Base-by-base conservation (phyloP, 2,888 invertebrate species). In the Labia minor region DNA sequence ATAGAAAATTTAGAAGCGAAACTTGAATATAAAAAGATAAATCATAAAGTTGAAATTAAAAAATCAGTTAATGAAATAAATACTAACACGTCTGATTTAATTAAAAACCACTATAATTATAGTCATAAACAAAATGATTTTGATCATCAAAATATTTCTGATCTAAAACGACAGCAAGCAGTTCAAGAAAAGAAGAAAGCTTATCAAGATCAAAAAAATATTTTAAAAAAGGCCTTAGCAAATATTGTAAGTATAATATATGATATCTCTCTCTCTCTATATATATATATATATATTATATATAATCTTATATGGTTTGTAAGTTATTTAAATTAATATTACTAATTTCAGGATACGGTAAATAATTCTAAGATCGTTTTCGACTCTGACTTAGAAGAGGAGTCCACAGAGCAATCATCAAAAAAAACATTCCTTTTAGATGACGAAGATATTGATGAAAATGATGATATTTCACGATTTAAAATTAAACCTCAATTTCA, bases 401-500 rank as follows among this genome's bases (percentile, higher is more conserved):
- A 49, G 14, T 8, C 2, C n/a, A 16, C 2, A 8, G 14, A 4
- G 14, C n/a, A 49, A 3, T 3, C 14, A 49, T 3, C 2, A 14
- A 49, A 49, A 49, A 18, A 18, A 66, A 73, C 73, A 11, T 77
- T 83, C 65, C 80, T 83, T 75, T 80, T 81, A 69, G 73, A 75
- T 65, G 77, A 80, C 26, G 76, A 75, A 20, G 76, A 74, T 68
- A n/a, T n/a, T n/a, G 82, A 84, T 26, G 76, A 75, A 19, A 76
- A 74, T 68, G 82, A 84, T 49, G 81, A 82, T 16, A 80, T 81
- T 72, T 80, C 76, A 81, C 1, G 82, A 83, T 86, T 88, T 76
- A 77, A 83, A 71, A 76, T 87, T 19, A 86, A 85, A 75, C 80
- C 85, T 66, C 85, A 88, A 72, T 85, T 85, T 77, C 84, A 87